These are phyloP conservation scores for Notarius quadriscutis DNA, from an alignment of 2,113 vertebrate species.

Conservation along the genomic window DNA sequence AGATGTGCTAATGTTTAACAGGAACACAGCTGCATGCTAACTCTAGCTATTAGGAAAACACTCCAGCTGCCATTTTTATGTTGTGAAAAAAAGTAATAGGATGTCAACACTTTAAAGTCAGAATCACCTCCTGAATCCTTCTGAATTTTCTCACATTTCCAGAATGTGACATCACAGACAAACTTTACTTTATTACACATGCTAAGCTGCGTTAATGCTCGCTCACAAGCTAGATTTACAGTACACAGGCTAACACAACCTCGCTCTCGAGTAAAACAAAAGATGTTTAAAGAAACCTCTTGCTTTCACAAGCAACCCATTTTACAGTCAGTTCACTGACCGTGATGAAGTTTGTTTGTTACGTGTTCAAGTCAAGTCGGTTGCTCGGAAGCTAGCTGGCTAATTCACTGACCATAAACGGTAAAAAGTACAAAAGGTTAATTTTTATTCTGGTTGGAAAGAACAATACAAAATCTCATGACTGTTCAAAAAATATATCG, in stretches of 20 bases:
- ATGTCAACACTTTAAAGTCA: background rate
- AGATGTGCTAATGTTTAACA: background rate
- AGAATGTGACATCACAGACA: background rate
- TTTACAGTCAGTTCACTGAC: background rate
- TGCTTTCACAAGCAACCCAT: background rate
- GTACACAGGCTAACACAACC: background rate
- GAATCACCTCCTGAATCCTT: background rate
- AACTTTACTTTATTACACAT: background rate
- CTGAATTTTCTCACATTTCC: background rate
- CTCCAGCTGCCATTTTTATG: background rate
- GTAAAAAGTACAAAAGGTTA: background rate
- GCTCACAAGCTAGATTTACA: background rate
- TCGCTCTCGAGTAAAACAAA: background rate
- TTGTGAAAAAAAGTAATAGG: background rate
- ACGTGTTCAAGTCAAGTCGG: background rate
- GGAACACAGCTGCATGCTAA: background rate
- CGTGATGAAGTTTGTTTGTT: background rate
- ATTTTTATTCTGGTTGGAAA: slow-evolving; percentile 33
- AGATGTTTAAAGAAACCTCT: background rate
- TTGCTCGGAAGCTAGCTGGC: background rate
- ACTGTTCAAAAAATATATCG: slow-evolving; percentile 56
- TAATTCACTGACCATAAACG: background rate
- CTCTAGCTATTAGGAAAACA: background rate
- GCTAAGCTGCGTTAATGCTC: background rate
- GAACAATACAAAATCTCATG: slow-evolving; percentile 63